These are phyloP conservation scores for Drosophila aff. DNA, from an alignment of 1,140 invertebrate genomes.

Conservation along the genomic window DNA sequence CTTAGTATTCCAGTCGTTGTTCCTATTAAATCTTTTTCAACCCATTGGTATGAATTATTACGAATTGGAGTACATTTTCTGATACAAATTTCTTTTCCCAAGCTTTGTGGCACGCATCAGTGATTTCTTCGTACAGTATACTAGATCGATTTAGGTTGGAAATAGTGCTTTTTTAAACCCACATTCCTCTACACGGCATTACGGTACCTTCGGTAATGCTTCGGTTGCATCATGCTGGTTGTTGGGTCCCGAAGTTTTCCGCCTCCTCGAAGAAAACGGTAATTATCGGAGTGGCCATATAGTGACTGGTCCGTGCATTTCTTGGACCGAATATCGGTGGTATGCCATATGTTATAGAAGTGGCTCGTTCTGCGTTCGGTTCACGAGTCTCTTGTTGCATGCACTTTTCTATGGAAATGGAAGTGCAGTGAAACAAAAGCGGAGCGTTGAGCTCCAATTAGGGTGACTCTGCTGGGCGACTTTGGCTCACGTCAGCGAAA, in stretches of 20 bases:
- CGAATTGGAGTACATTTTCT: not conserved
- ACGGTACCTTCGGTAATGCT: constrained; percentile 43
- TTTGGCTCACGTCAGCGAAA: constrained; percentile 75
- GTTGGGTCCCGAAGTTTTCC: constrained; percentile 16
- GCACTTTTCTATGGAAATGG: constrained; percentile 78
- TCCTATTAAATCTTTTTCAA: not conserved
- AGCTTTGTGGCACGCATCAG: constrained; percentile 15
- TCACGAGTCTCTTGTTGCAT: constrained; percentile 81
- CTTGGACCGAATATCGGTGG: constrained; percentile 56
- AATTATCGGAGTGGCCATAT: constrained; percentile 39
- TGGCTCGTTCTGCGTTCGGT: constrained; percentile 54
- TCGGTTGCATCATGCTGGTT: constrained; percentile 52
- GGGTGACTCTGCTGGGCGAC: constrained; percentile 52
- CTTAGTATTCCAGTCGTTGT: not conserved
- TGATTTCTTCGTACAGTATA: constrained; percentile 15
- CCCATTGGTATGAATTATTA: not conserved
- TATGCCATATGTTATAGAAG: constrained; percentile 50
- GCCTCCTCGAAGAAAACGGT: constrained; percentile 24
- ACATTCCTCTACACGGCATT: constrained; percentile 28
- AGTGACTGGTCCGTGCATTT: constrained; percentile 45
- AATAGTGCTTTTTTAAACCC: constrained; percentile 16
- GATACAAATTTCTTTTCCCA: constrained; percentile 28
- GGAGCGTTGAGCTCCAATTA: constrained; percentile 81
- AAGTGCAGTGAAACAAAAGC: constrained; percentile 77
- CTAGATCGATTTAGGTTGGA: constrained; percentile 33